Evolutionary conservation across 2,797 vertebrate genomes (phyloP).

Genomic region (Microtus californicus): DNA sequence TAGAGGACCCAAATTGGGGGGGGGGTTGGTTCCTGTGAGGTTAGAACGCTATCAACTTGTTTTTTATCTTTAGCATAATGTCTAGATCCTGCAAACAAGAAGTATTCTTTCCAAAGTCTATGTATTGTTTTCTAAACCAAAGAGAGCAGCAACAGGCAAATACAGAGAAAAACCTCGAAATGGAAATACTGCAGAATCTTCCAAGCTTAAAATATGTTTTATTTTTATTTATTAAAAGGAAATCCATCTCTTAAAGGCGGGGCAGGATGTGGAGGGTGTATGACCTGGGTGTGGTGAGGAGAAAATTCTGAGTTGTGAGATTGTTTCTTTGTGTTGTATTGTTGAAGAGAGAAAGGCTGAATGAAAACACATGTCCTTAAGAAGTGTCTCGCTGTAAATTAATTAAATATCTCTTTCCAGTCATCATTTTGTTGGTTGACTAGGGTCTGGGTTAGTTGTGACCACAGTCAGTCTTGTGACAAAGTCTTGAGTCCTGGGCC

Average conservation of each 20-base stretch:
- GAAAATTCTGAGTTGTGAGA: conserved; percentile 9
- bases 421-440: background rate
- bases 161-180: background rate
- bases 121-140: background rate
- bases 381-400: background rate
- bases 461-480: background rate
- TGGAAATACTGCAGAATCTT: background rate
- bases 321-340: background rate
- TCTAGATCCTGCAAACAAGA: conserved; percentile 23
- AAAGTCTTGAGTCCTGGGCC: background rate
- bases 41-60: background rate
- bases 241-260: background rate
- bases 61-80: background rate
- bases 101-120: background rate
- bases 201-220: background rate
- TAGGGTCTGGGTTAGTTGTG: background rate
- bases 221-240: background rate
- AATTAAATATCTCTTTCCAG: conserved; percentile 26
- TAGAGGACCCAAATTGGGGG: background rate
- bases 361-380: conserved; percentile 28
- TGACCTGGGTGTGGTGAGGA: background rate
- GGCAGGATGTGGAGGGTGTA: background rate
- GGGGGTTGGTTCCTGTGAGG: background rate
- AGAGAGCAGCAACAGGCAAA: background rate
- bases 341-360: background rate